Percentiles rank a stretch among this genome's conserved stretches.
These are phyloP conservation scores for Falco punctatus DNA, from an alignment of 2,113 vertebrate genomes.

Conservation along the genomic window DNA sequence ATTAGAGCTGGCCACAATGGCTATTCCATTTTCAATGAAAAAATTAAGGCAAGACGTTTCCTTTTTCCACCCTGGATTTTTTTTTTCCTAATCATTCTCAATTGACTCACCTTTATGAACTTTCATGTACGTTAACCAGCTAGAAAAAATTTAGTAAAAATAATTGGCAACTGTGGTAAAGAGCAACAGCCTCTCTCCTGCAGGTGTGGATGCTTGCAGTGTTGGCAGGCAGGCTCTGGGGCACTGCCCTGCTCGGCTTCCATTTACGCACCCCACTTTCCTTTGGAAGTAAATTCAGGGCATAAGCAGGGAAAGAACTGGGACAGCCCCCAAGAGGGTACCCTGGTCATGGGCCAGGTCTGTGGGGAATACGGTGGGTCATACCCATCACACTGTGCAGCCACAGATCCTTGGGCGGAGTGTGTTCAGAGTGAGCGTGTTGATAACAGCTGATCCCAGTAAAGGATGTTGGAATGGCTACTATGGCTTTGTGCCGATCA, in stretches of 20 bases:
- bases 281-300: not conserved
- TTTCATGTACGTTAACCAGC: not conserved
- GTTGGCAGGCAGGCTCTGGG: not conserved
- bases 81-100: not conserved
- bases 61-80: not conserved
- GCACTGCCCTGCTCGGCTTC: not conserved
- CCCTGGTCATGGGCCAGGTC: not conserved
- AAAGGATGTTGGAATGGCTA: not conserved
- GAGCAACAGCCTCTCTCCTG: not conserved
- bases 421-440: not conserved
- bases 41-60: not conserved
- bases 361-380: not conserved
- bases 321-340: accelerated
- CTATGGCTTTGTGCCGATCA: not conserved
- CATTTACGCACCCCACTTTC: not conserved
- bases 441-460: not conserved
- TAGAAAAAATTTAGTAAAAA: not conserved
- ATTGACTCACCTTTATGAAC: not conserved
- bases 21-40: not conserved
- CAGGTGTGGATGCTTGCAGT: not conserved
- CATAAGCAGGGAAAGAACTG: not conserved
- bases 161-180: not conserved
- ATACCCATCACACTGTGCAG: not conserved
- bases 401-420: not conserved
- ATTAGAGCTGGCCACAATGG: accelerated